Percentiles rank a stretch among this genome's conserved stretches.
These are phyloP conservation scores for Heterotilapia buettikoferi DNA, from an alignment of 2,113 vertebrate species.

Conservation along the genomic window DNA sequence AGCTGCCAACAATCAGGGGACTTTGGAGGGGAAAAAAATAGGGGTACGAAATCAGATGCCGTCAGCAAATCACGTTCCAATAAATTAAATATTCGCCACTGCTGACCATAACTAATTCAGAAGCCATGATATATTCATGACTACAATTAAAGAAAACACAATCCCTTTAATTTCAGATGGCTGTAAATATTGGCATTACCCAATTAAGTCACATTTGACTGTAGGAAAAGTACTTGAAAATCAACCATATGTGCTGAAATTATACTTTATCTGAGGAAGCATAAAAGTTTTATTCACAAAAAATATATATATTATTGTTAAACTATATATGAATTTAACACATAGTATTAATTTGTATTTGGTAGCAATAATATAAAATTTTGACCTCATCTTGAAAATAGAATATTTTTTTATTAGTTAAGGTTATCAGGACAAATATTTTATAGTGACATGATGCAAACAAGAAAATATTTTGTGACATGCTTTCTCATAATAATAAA, in stretches of 20 bases:
- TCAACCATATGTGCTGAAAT: not conserved
- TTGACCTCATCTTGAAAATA: not conserved
- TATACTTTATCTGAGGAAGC: not conserved
- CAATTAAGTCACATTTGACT: slow-evolving; percentile 68
- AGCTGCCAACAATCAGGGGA: slow-evolving; percentile 68
- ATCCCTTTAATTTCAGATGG: slow-evolving; percentile 74
- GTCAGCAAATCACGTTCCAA: slow-evolving; percentile 72
- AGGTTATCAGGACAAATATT: not conserved
- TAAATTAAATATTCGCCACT: slow-evolving; percentile 74
- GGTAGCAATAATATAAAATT: not conserved
- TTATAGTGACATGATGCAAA: not conserved
- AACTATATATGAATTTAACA: not conserved
- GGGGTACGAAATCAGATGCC: slow-evolving; percentile 47
- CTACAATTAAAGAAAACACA: slow-evolving; percentile 78
- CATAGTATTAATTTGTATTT: not conserved
- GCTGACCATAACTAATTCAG: slow-evolving; percentile 80
- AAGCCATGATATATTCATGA: slow-evolving; percentile 72
- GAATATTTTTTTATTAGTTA: not conserved
- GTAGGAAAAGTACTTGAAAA: slow-evolving; percentile 42
- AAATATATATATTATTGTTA: not conserved
- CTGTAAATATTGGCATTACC: slow-evolving; percentile 78
- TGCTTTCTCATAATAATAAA: not conserved
- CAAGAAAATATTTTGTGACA: not conserved
- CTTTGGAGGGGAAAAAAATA: not conserved
- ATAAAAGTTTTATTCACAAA: not conserved